A percentile compares a stretch with the other conserved stretches of the same genome.
These are phyloP conservation scores for Chironomus tepperi DNA, from an alignment of 1,140 invertebrate species.

Conservation along the genomic window DNA sequence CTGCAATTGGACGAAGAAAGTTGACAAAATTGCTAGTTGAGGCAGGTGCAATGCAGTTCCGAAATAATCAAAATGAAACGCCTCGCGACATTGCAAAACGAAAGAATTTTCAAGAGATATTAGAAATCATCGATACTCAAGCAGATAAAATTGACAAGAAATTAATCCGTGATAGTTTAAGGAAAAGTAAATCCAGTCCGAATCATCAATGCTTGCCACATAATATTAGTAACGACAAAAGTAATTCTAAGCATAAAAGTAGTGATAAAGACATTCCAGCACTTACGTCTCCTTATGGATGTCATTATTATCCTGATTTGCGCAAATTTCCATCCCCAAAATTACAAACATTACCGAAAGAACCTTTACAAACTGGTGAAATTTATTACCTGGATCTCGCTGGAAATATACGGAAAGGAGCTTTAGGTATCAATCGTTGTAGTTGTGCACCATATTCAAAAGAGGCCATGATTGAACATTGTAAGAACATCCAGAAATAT, in stretches of 20 bases:
- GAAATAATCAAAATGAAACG: slow-evolving; percentile 88
- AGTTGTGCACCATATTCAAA: slow-evolving; percentile 53
- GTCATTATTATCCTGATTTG: slow-evolving; percentile 76
- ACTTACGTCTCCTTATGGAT: slow-evolving; percentile 79
- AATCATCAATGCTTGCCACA: slow-evolving; percentile 41
- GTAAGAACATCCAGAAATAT: slow-evolving; percentile 74
- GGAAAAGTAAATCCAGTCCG: slow-evolving; percentile 32
- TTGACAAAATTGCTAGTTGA: slow-evolving; percentile 84
- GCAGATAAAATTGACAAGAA: slow-evolving; percentile 36
- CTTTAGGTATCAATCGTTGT: slow-evolving; percentile 77
- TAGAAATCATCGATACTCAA: slow-evolving; percentile 61
- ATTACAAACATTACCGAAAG: slow-evolving; percentile 72
- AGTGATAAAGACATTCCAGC: slow-evolving; percentile 32
- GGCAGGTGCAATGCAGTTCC: slow-evolving; percentile 63
- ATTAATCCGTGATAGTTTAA: slow-evolving; percentile 33
- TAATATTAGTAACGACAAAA: slow-evolving; percentile 39
- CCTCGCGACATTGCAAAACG: slow-evolving; percentile 80
- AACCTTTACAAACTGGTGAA: slow-evolving; percentile 77
- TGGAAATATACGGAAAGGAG: slow-evolving; percentile 93
- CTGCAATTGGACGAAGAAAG: slow-evolving; percentile 87
- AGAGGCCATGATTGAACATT: slow-evolving; percentile 52
- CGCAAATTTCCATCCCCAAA: slow-evolving; percentile 76
- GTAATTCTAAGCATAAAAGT: slow-evolving; percentile 31
- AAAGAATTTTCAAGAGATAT: slow-evolving; percentile 76
- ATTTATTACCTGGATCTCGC: slow-evolving; percentile 92